A percentile compares a stretch with the other conserved stretches of the same genome.
Evolutionary conservation across 2,888 invertebrate genomes (phyloP).

Genomic region (Microctonus hyperodae): DNA sequence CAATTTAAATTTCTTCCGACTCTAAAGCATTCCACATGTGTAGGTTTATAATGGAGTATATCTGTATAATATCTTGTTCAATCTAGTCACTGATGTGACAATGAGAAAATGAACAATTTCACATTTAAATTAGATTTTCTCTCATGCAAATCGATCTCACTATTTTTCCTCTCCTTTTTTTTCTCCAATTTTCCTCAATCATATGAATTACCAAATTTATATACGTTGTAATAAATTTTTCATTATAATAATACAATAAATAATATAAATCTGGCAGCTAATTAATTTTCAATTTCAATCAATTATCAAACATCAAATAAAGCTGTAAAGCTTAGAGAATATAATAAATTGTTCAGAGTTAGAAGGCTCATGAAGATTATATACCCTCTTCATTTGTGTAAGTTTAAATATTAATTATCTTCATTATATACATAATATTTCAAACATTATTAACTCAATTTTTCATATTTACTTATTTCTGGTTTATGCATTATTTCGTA

Average conservation of each 20-base stretch:
- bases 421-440: not conserved
- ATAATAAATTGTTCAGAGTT: not conserved
- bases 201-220: no score
- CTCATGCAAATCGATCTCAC: not conserved
- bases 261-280: not conserved
- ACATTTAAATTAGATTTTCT: not conserved
- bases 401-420: not conserved
- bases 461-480: no score
- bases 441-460: no score
- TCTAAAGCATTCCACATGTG: not conserved
- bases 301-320: not conserved
- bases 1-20: conserved; percentile 33
- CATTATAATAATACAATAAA: no score
- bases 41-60: not conserved
- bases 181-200: no score
- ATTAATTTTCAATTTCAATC: not conserved
- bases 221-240: no score
- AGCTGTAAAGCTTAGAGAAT: not conserved
- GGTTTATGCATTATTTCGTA: no score
- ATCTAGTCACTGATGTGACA: not conserved
- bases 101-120: not conserved
- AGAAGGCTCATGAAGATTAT: not conserved
- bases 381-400: not conserved
- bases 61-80: not conserved
- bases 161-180: not conserved